Base-by-base conservation (phyloP, 2,888 invertebrate species). In the Leptopilina myrica region DNA sequence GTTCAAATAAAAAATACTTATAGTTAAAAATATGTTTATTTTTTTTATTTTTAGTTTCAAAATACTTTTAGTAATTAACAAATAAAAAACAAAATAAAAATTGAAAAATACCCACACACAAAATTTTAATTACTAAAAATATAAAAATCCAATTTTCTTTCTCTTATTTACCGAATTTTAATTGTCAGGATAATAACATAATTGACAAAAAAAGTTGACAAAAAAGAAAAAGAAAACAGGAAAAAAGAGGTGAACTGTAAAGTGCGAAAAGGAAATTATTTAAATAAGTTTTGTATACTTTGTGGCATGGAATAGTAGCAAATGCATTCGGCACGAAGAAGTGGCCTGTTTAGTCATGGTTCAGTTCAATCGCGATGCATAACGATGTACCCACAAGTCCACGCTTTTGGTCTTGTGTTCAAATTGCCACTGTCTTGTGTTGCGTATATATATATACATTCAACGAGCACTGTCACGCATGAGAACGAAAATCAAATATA, bases 331-430 rank as follows among this genome's bases (percentile, higher is more conserved):
- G 73, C n/a, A 73, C 56, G 56, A 73, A 73, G 81, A 79, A 84
- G 82, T 78, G 77, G 78, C 84, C 33, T 86, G 82, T 81, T 85
- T 84, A 82, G 84, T 85, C 81, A 85, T 80, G 84, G 83, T 79
- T 82, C 83, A 82, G 84, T 83, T 78, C 81, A 78, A 75, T 56
- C 66, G 64, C 79, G 84, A 82, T 82, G 79, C 84, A 78, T 67
- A 80, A 79, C 76, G 83, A 84, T 84, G 84, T 79, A 80, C 78
- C 40, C 64, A 56, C 49, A 73, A 67, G 77, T 53, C 43, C 76
- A 78, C 76, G 83, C 79, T 77, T 80, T 62, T 59, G 59, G 76
- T 64, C 53, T 66, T 56, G 67, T 66, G 79, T 62, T 78, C 53
- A 77, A 73, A 64, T 53, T 69, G 69, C 26, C 56, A 53, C 69